Base-by-base conservation (phyloP, 2,888 invertebrate genomes). In the Thecophora atra region DNA sequence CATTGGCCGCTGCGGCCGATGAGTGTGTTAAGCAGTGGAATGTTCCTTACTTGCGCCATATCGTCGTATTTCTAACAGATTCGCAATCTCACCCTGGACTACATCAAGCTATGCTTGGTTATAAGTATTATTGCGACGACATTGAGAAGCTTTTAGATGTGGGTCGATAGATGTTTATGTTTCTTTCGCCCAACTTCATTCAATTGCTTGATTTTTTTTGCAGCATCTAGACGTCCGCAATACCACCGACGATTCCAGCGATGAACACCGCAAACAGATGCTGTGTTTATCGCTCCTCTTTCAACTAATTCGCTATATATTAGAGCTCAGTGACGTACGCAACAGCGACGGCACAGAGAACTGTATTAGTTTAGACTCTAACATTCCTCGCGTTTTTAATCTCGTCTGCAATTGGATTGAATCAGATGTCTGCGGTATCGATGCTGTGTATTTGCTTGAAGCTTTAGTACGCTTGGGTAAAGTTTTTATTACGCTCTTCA, bases 1-100 rank as follows among this genome's bases (percentile, higher is more conserved):
- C 83, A 30, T 83, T 86, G 37, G 81, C 81, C 0, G 80, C 79
- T 0, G 80, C 83, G 37, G 77, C 84, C 2, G 80, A 79, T 30
- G 82, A 84, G 15, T 84, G 83, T 73, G 77, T 85, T 1, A 81
- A 82, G 74, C 77, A 78, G 42, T 84, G 82, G 81, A 83, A 85
- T 74, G 83, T 84, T 13, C 83, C 85, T 1, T 81, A 85, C 65
- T 62, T 86, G 68, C 77, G 82, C 13, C 86, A 86, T 71, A 83
- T 85, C 69, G 81, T 83, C 0, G 84, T 85, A 64, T 85, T 86
- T 64, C 75, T 86, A 1, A 67, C 80, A 54, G 86, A 85, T 65
- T 81, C 84, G 0, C 79, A 80, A 5, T 73, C 80, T 0, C 80
- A 84, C 68, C 79, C 78, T 56, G 82, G 82, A 7, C 76, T 85